Evolutionary conservation across 1,140 invertebrate species (phyloP).

Genomic region (Diabrotica undecimpunctata): DNA sequence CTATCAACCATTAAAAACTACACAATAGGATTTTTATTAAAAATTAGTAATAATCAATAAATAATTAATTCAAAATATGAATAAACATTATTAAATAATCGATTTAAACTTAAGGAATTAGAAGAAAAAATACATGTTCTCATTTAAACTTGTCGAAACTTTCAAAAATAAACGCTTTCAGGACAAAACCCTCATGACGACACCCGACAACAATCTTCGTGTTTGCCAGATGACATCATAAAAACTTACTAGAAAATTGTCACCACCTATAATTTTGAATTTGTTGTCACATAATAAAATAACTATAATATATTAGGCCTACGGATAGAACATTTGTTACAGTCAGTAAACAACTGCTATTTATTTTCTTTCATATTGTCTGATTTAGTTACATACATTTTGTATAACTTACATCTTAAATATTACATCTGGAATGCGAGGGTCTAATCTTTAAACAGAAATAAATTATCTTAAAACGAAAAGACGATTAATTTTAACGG

Average conservation of each 20-base stretch:
- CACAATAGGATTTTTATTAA: too few relatives aligned
- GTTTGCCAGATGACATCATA: slow-evolving; percentile 4
- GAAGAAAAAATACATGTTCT: too few relatives aligned
- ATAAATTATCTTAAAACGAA: too few relatives aligned
- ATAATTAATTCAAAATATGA: too few relatives aligned
- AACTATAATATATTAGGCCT: background rate
- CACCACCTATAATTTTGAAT: slow-evolving; percentile 9
- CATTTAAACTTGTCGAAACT: too few relatives aligned
- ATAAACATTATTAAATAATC: too few relatives aligned
- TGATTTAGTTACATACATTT: background rate
- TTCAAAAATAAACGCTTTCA: too few relatives aligned
- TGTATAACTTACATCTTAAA: background rate
- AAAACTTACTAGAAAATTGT: slow-evolving; percentile 5
- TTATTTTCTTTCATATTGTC: background rate
- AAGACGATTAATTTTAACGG: too few relatives aligned
- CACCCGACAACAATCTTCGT: background rate
- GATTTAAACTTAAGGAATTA: too few relatives aligned
- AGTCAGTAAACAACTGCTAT: background rate
- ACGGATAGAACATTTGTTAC: slow-evolving; percentile 2
- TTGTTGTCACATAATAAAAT: slow-evolving; percentile 14
- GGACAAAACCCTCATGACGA: background rate
- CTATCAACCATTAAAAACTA: too few relatives aligned
- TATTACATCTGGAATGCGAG: background rate
- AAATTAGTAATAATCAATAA: too few relatives aligned
- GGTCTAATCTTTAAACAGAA: background rate